A percentile compares a stretch with the other conserved stretches of the same genome.
Conservation (phyloP, 2,888 invertebrate genomes). For the Mythimna lalbum region DNA sequence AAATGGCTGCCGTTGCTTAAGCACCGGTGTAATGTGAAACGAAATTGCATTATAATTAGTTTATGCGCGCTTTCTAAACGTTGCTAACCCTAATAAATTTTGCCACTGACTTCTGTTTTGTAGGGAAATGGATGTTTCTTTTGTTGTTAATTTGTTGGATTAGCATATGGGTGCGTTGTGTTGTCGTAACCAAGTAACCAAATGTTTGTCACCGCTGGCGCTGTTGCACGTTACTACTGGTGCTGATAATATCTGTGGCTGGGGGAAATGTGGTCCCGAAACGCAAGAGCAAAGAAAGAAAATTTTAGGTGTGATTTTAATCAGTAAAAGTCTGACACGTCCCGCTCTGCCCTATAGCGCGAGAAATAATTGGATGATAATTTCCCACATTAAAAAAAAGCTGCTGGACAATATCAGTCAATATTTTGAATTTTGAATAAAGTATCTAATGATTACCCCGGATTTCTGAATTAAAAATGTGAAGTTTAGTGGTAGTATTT, state of each 20-base stretch:
- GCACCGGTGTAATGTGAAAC: constrained; percentile 68
- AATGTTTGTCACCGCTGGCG: not conserved
- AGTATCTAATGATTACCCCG: too few species aligned
- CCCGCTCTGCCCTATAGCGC: too few species aligned
- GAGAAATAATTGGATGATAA: too few species aligned
- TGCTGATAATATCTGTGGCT: not conserved
- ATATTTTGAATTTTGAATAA: too few species aligned
- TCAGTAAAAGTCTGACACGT: too few species aligned
- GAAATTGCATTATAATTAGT: constrained; percentile 77
- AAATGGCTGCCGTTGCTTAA: constrained; percentile 68
- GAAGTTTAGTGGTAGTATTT: too few species aligned
- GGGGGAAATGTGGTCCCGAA: too few species aligned
- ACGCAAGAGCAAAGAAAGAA: too few species aligned
- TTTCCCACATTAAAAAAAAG: too few species aligned
- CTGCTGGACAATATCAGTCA: too few species aligned
- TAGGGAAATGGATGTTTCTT: constrained; percentile 51
- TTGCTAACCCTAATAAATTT: constrained; percentile 69
- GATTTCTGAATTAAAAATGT: too few species aligned
- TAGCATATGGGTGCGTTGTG: constrained; percentile 19
- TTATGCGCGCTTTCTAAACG: constrained; percentile 79
- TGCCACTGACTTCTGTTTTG: constrained; percentile 46
- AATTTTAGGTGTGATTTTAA: too few species aligned
- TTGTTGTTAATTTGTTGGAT: constrained; percentile 34
- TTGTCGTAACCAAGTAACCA: not conserved
- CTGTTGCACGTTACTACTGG: not conserved